Conservation (phyloP, 2,113 vertebrate species). For the Stegastes partitus region DNA sequence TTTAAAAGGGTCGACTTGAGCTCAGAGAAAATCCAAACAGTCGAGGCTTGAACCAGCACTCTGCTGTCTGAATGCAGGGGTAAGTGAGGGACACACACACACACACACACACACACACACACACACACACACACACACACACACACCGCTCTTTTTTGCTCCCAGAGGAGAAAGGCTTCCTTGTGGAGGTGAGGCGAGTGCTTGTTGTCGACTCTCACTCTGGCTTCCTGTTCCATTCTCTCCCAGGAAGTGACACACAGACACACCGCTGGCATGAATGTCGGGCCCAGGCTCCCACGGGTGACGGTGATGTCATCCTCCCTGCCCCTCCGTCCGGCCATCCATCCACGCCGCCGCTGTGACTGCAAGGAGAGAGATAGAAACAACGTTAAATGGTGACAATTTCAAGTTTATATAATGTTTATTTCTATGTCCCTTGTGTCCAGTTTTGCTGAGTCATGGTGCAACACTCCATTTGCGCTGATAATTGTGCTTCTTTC, state of each 20-base stretch:
- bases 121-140: conserved; percentile 13
- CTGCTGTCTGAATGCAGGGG: conserved; percentile 21
- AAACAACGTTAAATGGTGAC: conserved; percentile 40
- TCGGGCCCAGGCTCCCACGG: conserved; percentile 53
- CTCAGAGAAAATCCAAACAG: conserved; percentile 19
- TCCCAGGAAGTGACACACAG: conserved; percentile 74
- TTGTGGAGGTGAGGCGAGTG: conserved; percentile 62
- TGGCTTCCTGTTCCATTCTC: conserved; percentile 75
- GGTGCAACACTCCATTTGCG: neutral
- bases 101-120: conserved; percentile 10
- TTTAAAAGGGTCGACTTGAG: neutral
- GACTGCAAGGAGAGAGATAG: conserved; percentile 35
- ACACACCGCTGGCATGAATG: conserved; percentile 51
- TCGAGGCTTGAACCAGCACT: conserved; percentile 5
- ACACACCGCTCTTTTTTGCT: conserved; percentile 10
- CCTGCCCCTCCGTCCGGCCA: neutral
- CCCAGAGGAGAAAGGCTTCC: conserved; percentile 61
- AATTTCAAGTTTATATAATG: conserved; percentile 51
- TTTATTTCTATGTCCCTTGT: neutral
- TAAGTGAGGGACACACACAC: conserved; percentile 8
- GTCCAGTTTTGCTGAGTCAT: conserved; percentile 36
- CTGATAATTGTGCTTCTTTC: conserved; percentile 10
- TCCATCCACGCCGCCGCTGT: conserved; percentile 3
- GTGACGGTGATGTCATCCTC: conserved; percentile 56
- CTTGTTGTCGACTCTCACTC: conserved; percentile 38